Percentiles rank a stretch among this genome's conserved stretches.
Evolutionary conservation across 2,888 invertebrate species (phyloP).

Genomic region (Lepeophtheirus nordmannii): DNA sequence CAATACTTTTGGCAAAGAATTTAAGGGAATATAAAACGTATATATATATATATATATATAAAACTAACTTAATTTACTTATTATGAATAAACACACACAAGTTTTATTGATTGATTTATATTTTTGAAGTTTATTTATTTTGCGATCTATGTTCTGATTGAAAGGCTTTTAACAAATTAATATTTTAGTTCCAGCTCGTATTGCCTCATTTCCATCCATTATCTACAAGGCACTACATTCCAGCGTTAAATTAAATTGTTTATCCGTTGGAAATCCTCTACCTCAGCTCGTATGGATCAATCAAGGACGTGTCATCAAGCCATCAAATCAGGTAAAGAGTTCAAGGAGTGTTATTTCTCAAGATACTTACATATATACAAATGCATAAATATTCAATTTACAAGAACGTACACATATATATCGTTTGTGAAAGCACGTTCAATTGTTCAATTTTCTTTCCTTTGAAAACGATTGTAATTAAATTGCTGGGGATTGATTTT

Average conservation of each 20-base stretch:
- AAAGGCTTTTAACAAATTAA: constrained; percentile 4
- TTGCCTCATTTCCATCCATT: background rate
- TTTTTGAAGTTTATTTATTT: too few relatives aligned
- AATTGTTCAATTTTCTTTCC: too few relatives aligned
- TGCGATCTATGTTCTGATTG: background rate
- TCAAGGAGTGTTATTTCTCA: too few relatives aligned
- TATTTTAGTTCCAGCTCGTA: background rate
- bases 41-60: background rate
- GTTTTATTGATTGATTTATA: too few relatives aligned
- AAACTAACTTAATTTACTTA: background rate
- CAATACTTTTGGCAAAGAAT: background rate
- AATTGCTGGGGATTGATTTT: too few relatives aligned
- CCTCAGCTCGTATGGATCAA: background rate
- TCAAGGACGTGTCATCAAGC: background rate
- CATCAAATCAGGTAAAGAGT: background rate
- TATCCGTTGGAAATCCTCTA: background rate
- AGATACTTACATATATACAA: too few relatives aligned
- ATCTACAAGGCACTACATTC: background rate
- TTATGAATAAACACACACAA: too few relatives aligned
- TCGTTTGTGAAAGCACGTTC: too few relatives aligned
- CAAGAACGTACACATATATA: too few relatives aligned
- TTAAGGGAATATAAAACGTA: background rate
- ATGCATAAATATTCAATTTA: too few relatives aligned
- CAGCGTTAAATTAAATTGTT: background rate
- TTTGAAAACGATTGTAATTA: too few relatives aligned